A percentile compares a stretch with the other conserved stretches of the same genome.
phyloP scores from a whole-genome alignment of 2,888 invertebrate genomes.

The Drosophila ochracea region DNA sequence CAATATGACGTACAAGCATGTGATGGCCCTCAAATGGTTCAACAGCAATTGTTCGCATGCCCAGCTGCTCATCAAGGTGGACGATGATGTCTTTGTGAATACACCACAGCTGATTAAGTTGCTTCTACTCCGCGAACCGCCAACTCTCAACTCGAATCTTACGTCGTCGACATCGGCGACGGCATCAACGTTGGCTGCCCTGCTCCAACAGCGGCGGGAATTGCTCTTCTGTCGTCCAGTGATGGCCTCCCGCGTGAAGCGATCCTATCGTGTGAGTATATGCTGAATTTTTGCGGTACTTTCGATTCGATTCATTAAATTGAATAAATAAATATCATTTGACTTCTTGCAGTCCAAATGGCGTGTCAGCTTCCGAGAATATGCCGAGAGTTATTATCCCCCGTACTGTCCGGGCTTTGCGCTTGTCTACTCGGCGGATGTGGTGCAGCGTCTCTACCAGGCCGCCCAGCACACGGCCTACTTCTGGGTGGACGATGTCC shows the following conservation, averaged over 20 bases:
- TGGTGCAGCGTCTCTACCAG: conserved; percentile 87
- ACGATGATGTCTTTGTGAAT: conserved; percentile 92
- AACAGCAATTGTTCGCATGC: conserved; percentile 89
- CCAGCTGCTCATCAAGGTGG: conserved; percentile 90
- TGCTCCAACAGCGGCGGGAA: conserved; percentile 84
- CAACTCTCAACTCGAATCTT: conserved; percentile 31
- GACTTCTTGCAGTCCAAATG: conserved; percentile 88
- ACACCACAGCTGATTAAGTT: conserved; percentile 88
- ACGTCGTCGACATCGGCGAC: conserved; percentile 38
- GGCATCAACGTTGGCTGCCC: conserved; percentile 22
- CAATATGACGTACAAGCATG: conserved; percentile 94
- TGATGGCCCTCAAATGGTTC: conserved; percentile 93
- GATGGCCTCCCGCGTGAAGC: conserved; percentile 86
- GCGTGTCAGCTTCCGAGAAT: conserved; percentile 90
- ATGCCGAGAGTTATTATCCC: conserved; percentile 88
- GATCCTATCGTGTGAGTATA: conserved; percentile 86
- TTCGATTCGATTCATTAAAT: too few relatives aligned
- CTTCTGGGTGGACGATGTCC: conserved; percentile 95
- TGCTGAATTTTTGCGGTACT: background rate
- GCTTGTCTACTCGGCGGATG: conserved; percentile 89
- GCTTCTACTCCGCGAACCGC: conserved; percentile 57
- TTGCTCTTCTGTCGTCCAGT: conserved; percentile 89
- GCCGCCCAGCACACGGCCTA: conserved; percentile 88
- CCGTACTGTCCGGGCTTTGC: conserved; percentile 91
- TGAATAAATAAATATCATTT: background rate